Evolutionary conservation across 2,113 vertebrate genomes (phyloP), one percentile per base, ranked within the genome.

Genomic region (Boleophthalmus pectinirostris): DNA sequence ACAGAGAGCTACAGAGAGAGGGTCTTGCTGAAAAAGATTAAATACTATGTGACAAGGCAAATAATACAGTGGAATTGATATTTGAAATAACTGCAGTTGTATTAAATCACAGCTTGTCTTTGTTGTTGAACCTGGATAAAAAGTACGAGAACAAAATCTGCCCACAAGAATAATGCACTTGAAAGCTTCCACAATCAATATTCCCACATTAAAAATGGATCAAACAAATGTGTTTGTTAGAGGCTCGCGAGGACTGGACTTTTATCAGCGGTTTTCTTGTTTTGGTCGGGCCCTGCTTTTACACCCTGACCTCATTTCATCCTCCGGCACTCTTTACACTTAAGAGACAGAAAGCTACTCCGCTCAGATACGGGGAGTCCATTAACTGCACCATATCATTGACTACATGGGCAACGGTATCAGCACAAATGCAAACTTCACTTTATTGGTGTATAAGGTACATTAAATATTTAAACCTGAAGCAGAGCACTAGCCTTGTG

Each of bases 151-250:
- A 21, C 8, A 70, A 46, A 2, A 45, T 64, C 6, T 47, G 29
- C 38, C 56, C 21, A 61, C 2, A 29, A 56, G 20, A 70, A 70
- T 0, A n/a, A 69, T 56, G 18, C 35, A 29, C 65, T 43, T 9
- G 20, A 45, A 72, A 64, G 16, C 25, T 60, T 51, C 35, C 53
- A n/a, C 13, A 53, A 72, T 69, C 35, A 67, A 61, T 43, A 18
- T 46, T 35, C 58, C 53, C 47, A 53, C 9, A 67, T 45, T 57
- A 64, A 46, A n/a, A 69, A 75, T 61, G 25, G n/a, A 70, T 77
- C 23, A 58, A 43, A 76, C 12, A 21, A 54, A 21, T 25, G 10
- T 21, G n/a, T 29, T 20, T 33, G 18, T 64, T 64, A 64, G 29
- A 64, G 61, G 61, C 61, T 38, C 25, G 38, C 18, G 29, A 64